These are phyloP conservation scores for Acropternis orthonyx DNA, from an alignment of 2,797 vertebrate species.

Conservation along the genomic window DNA sequence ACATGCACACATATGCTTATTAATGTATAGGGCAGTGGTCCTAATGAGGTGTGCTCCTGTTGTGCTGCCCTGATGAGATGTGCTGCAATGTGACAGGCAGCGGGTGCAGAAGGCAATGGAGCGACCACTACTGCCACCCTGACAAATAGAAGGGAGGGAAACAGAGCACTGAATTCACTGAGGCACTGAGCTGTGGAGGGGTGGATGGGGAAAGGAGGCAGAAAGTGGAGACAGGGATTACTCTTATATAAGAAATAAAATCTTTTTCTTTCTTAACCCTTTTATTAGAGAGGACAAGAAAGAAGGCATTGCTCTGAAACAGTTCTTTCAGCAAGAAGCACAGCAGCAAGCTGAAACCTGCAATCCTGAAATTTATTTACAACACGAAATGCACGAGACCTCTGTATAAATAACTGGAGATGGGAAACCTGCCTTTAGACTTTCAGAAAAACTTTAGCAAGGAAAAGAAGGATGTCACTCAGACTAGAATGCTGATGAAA, in stretches of 20 bases:
- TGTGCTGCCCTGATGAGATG: neutral
- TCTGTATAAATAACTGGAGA: neutral
- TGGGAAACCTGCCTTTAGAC: neutral
- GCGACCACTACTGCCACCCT: accelerated
- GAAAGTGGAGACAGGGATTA: neutral
- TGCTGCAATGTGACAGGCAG: neutral
- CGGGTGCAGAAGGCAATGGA: neutral
- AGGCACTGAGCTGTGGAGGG: neutral
- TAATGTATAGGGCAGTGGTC: neutral
- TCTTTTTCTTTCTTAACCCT: neutral
- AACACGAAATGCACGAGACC: neutral
- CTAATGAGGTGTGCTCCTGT: neutral
- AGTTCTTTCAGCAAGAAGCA: neutral
- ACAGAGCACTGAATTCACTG: neutral
- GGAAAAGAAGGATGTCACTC: neutral
- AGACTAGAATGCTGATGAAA: neutral
- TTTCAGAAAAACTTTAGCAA: neutral
- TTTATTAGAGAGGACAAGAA: neutral
- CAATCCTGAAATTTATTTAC: neutral
- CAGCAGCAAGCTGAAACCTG: neutral
- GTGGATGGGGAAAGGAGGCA: neutral
- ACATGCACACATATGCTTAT: accelerated
- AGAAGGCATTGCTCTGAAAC: neutral
- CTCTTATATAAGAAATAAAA: neutral
- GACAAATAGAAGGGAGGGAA: neutral